Conservation (phyloP, 2,888 invertebrate species). For the Drosophila suboccidentalis region DNA sequence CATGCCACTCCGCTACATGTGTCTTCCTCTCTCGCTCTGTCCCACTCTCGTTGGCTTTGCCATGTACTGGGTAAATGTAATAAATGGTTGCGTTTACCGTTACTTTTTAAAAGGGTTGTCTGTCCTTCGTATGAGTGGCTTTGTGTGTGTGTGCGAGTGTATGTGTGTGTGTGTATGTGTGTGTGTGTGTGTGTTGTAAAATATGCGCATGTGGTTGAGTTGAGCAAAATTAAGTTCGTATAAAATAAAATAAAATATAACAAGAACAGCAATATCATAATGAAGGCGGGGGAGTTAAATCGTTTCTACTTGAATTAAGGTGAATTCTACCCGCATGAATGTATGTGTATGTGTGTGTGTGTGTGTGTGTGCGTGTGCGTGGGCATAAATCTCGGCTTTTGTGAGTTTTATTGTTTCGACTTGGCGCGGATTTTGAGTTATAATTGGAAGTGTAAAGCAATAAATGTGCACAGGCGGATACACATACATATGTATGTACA, state of each 20-base stretch:
- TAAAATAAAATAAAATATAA: slow-evolving; percentile 78
- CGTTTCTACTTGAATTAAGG: slow-evolving; percentile 77
- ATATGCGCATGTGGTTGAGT: slow-evolving; percentile 68
- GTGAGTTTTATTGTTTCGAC: slow-evolving; percentile 70
- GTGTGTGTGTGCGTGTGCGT: slow-evolving; percentile 43
- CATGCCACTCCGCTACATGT: neutral
- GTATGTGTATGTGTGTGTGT: slow-evolving; percentile 8
- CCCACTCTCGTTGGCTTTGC: slow-evolving; percentile 13
- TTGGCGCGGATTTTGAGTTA: slow-evolving; percentile 74
- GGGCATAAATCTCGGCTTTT: slow-evolving; percentile 62
- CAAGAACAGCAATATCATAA: slow-evolving; percentile 69
- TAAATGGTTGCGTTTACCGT: slow-evolving; percentile 80
- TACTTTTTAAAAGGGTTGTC: slow-evolving; percentile 78
- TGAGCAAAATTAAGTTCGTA: slow-evolving; percentile 77
- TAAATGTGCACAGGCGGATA: slow-evolving; percentile 51
- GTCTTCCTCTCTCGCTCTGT: slow-evolving; percentile 18
- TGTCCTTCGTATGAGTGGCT: slow-evolving; percentile 59
- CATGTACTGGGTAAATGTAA: slow-evolving; percentile 65
- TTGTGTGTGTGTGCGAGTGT: slow-evolving; percentile 25
- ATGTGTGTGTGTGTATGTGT: slow-evolving; percentile 33
- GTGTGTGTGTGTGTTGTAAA: slow-evolving; percentile 47
- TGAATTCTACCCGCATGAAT: slow-evolving; percentile 49
- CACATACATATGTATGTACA: slow-evolving; percentile 3
- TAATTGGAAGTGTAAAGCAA: slow-evolving; percentile 78
- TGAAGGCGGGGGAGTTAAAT: slow-evolving; percentile 77